Conservation (phyloP, 1,140 invertebrate genomes). For the Drosophila sturtevanti region DNA sequence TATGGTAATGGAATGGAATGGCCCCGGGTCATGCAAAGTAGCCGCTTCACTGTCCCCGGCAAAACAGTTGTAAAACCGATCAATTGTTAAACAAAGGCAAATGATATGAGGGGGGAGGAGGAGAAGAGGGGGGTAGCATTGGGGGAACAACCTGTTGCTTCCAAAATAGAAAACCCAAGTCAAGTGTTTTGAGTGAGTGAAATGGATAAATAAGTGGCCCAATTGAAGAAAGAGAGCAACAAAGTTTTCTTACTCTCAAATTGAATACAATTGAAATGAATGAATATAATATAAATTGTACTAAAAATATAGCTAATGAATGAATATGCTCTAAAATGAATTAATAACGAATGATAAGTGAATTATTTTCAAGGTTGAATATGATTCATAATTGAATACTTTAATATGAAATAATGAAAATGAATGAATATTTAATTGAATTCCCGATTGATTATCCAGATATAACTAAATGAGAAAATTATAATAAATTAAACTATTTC, state of each 20-base stretch:
- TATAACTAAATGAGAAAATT: no score
- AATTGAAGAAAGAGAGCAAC: neutral
- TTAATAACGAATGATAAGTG: neutral
- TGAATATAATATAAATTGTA: conserved; percentile 29
- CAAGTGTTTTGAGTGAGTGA: conserved; percentile 4
- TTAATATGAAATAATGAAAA: no score
- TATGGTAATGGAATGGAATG: conserved; percentile 19
- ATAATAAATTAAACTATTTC: no score
- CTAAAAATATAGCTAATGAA: neutral
- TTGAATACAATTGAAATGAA: conserved; percentile 39
- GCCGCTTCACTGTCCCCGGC: conserved; percentile 45
- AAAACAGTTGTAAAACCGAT: conserved; percentile 22
- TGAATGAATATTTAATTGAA: no score
- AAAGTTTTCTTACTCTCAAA: conserved; percentile 14
- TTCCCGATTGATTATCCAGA: no score
- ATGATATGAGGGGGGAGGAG: neutral
- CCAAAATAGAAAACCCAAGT: conserved; percentile 15
- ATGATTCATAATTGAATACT: no score
- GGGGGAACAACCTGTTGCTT: conserved; percentile 2
- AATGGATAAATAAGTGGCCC: conserved; percentile 1
- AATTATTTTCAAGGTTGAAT: no score
- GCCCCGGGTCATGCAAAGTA: conserved; percentile 63
- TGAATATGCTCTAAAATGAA: conserved; percentile 1
- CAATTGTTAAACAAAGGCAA: neutral
- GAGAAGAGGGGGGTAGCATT: neutral